Percentiles rank a stretch among this genome's conserved stretches.
Evolutionary conservation across 2,797 vertebrate genomes (phyloP).

Genomic region (Microctenopoma steveboyesi): DNA sequence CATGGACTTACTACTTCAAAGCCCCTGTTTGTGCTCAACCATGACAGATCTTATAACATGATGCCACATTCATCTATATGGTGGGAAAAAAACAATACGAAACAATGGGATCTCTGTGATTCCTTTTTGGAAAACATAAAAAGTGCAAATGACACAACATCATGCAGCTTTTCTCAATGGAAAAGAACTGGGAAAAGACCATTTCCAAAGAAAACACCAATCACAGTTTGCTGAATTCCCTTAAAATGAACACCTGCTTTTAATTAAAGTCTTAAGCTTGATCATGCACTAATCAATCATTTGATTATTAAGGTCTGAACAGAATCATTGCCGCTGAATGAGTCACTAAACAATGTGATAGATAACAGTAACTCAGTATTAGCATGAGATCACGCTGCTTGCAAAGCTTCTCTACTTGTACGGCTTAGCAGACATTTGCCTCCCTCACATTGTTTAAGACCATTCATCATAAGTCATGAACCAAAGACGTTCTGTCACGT

Average conservation of each 20-base stretch:
- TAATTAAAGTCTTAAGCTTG: constrained; percentile 23
- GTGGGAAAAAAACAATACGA: constrained; percentile 14
- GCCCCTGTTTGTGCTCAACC: constrained; percentile 24
- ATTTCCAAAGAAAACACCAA: constrained; percentile 32
- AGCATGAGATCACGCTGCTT: constrained; percentile 3
- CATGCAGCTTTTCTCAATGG: constrained; percentile 55
- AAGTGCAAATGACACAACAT: constrained; percentile 44
- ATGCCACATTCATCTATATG: constrained; percentile 24
- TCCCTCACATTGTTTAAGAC: constrained; percentile 5
- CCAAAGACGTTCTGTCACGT: constrained; percentile 22
- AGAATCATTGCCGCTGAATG: constrained; percentile 18
- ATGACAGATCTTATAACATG: constrained; percentile 9
- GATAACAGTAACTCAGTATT: constrained; percentile 16
- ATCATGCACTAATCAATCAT: constrained; percentile 40
- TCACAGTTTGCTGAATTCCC: constrained; percentile 29
- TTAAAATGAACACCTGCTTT: constrained; percentile 31
- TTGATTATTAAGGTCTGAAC: constrained; percentile 10
- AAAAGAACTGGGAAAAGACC: constrained; percentile 5
- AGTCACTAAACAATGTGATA: constrained; percentile 15
- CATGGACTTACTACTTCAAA: constrained; percentile 6
- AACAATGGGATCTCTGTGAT: constrained; percentile 26
- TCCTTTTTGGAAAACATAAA: constrained; percentile 51
- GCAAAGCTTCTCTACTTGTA: constrained; percentile 24
- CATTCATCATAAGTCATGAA: constrained; percentile 16
- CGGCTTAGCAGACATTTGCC: constrained; percentile 6